Evolutionary conservation across 1,140 invertebrate genomes (phyloP).

Genomic region (Philopotamus ludificatus): DNA sequence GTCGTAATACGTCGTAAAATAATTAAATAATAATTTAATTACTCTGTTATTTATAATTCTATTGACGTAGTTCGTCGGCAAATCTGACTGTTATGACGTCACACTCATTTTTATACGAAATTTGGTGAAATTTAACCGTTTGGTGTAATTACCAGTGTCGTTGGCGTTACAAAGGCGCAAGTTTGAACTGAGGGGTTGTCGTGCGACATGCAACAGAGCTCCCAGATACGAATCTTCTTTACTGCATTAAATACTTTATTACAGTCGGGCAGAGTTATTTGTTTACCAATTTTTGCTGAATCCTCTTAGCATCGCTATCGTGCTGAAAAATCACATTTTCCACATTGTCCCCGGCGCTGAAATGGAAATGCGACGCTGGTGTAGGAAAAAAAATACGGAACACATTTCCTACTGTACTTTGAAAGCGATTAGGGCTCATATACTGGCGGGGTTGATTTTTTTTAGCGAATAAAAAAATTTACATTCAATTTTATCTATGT

Average conservation of each 20-base stretch:
- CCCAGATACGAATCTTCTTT: background rate
- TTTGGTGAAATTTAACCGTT: background rate
- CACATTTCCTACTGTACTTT: too few relatives aligned
- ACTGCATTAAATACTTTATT: constrained; percentile 4
- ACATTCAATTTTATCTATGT: too few relatives aligned
- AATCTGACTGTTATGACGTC: background rate
- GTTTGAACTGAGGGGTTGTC: too few relatives aligned
- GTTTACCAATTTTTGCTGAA: constrained; percentile 1
- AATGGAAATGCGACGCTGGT: background rate
- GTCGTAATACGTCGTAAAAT: too few relatives aligned
- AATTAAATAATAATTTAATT: too few relatives aligned
- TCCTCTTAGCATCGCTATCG: constrained; percentile 1
- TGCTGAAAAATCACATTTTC: background rate
- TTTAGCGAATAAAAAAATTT: too few relatives aligned
- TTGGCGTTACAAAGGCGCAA: background rate
- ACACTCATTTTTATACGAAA: background rate
- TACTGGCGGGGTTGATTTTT: too few relatives aligned
- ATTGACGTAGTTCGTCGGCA: background rate
- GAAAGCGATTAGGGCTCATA: too few relatives aligned
- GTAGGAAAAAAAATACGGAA: background rate
- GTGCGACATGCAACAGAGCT: background rate
- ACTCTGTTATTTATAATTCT: too few relatives aligned
- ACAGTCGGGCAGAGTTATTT: constrained; percentile 1
- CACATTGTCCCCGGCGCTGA: background rate
- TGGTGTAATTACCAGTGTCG: background rate